Conservation (phyloP, 2,113 vertebrate genomes). For the Caracal caracal region DNA sequence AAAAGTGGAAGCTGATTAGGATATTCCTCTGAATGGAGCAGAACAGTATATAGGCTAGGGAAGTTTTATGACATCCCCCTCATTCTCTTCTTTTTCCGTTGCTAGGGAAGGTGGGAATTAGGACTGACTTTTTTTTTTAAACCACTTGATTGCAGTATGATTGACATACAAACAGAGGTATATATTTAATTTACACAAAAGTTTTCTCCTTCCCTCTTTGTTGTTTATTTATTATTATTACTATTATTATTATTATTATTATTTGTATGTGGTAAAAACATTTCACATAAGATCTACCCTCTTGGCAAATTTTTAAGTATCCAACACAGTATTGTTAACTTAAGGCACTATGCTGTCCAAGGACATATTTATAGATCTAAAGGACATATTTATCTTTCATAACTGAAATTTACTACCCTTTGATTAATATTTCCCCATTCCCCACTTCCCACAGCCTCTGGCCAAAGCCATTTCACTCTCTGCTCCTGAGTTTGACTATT, state of each 20-base stretch:
- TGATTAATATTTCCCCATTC: not conserved
- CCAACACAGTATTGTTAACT: not conserved
- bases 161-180: not conserved
- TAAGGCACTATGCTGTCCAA: not conserved
- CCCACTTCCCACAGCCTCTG: not conserved
- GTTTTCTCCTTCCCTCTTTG: not conserved
- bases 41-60: not conserved
- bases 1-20: not conserved
- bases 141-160: not conserved
- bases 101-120: not conserved
- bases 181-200: not conserved
- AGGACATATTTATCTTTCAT: not conserved
- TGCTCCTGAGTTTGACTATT: not conserved
- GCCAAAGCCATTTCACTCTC: not conserved
- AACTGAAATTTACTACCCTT: not conserved
- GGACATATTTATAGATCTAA: not conserved
- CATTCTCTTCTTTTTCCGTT: not conserved
- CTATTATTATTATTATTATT: not conserved
- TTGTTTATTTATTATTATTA: not conserved
- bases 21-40: not conserved
- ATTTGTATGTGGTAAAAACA: not conserved
- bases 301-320: not conserved
- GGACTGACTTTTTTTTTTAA: not conserved
- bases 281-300: not conserved
- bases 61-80: not conserved